Evolutionary conservation across 2,797 vertebrate genomes (phyloP).

Genomic region (Salmo trutta): DNA sequence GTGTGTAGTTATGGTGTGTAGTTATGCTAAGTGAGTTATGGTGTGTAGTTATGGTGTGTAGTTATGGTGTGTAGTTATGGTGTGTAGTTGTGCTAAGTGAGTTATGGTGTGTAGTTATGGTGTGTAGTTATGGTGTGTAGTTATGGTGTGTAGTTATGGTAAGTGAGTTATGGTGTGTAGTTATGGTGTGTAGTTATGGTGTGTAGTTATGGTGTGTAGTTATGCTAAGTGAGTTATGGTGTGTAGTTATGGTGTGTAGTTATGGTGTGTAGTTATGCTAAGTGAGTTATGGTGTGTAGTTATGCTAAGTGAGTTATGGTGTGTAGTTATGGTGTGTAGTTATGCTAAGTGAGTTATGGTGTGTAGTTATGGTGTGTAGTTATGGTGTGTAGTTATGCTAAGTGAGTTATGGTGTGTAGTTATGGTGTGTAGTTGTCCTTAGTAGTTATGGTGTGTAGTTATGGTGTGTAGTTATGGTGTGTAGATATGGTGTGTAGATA

Average conservation of each 20-base stretch:
- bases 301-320: background rate
- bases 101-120: background rate
- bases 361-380: background rate
- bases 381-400: too few species aligned
- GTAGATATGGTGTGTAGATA: background rate
- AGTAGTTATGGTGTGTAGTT: too few species aligned
- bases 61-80: background rate
- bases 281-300: background rate
- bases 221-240: constrained; percentile 2
- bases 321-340: too few species aligned
- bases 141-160: background rate
- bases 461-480: too few species aligned
- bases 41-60: too few species aligned
- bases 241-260: background rate
- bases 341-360: too few species aligned
- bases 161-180: background rate
- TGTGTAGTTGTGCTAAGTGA: background rate
- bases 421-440: background rate
- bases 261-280: background rate
- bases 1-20: too few species aligned
- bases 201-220: background rate
- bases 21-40: background rate
- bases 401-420: background rate
- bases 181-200: background rate
- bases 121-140: background rate